Evolutionary conservation across 2,888 invertebrate species (phyloP).

Genomic region (Drosophila kuntzei): DNA sequence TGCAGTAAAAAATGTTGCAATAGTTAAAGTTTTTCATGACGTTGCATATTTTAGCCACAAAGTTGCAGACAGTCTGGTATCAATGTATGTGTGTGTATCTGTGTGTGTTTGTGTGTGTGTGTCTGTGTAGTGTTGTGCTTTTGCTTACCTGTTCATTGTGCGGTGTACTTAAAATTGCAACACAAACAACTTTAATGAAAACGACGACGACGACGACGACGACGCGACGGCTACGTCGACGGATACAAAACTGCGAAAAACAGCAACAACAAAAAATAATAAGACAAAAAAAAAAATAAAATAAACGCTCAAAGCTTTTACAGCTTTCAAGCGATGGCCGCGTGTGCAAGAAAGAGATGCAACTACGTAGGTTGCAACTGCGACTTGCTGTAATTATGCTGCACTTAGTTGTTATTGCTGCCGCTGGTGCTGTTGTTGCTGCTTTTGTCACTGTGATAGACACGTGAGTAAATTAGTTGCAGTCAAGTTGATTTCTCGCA

Average conservation of each 20-base stretch:
- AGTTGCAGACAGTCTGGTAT: conserved; percentile 52
- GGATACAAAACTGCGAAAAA: conserved; percentile 49
- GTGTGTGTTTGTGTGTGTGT: not conserved
- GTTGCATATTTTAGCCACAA: conserved; percentile 72
- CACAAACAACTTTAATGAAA: conserved; percentile 78
- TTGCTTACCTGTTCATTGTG: conserved; percentile 81
- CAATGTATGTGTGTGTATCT: conserved; percentile 23
- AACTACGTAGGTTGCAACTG: conserved; percentile 25
- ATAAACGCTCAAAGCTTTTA: conserved; percentile 57
- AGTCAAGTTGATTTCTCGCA: conserved; percentile 42
- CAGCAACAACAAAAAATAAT: conserved; percentile 43
- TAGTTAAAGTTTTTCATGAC: conserved; percentile 78
- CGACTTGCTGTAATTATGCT: conserved; percentile 59
- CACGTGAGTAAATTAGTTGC: conserved; percentile 72
- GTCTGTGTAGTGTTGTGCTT: conserved; percentile 41
- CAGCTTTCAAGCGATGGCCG: conserved; percentile 41
- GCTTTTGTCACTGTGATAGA: conserved; percentile 54
- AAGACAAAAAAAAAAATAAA: conserved; percentile 31
- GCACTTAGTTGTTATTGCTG: conserved; percentile 26
- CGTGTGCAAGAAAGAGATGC: conserved; percentile 42
- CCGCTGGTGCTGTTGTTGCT: conserved; percentile 12
- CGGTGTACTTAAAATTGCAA: conserved; percentile 75
- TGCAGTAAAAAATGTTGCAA: conserved; percentile 68
- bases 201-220: conserved; percentile 46
- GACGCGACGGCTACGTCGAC: conserved; percentile 19